Base-by-base conservation (phyloP, 2,888 invertebrate genomes). In the Pimpla rufipes region DNA sequence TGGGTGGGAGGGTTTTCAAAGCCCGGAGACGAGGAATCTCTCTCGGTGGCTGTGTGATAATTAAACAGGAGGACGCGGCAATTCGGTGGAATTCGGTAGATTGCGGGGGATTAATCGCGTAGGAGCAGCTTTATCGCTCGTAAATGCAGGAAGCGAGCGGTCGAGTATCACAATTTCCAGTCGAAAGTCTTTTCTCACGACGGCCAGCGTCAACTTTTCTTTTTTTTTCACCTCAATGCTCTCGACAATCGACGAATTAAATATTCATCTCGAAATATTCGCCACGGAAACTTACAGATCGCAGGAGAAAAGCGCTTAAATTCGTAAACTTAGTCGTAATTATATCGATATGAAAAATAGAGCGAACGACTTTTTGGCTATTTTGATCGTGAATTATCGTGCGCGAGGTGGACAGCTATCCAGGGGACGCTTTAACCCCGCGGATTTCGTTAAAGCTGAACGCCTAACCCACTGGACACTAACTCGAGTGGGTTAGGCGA, bases 61-160 rank as follows among this genome's bases (percentile, higher is more conserved):
- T 71, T 21, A 57, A 71, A 71, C 40, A 10, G 42, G 10, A 50
- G 23, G 21, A 64, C 47, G 64, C 50, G 40, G 52, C 50, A 64
- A 64, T 75, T 64, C 50, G 37, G 62, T 47, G 35, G 62, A 74
- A 62, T 74, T 74, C 62, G 35, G 74, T 62, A 21, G 42, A 47
- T 62, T 47, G 47, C 21, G 50, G 62, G 62, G 47, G 62, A 62
- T 50, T 62, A 75, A 64, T 64, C 23, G 70, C 70, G 70, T 29
- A 7, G 45, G 47, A 29, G n/a, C 21, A 8, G 18, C 11, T 71
- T 71, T 71, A 71, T 71, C 42, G 70, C 70, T 71, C 70, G 70
- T 71, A 57, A 71, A 71, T 57, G 23, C 13, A 23, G 42, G 10
- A 18, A 21, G 23, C 23, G 13, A 13, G 7, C n/a, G 8, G n/a